Evolutionary conservation across 2,797 vertebrate genomes (phyloP).

Genomic region (Tachyglossus aculeatus): DNA sequence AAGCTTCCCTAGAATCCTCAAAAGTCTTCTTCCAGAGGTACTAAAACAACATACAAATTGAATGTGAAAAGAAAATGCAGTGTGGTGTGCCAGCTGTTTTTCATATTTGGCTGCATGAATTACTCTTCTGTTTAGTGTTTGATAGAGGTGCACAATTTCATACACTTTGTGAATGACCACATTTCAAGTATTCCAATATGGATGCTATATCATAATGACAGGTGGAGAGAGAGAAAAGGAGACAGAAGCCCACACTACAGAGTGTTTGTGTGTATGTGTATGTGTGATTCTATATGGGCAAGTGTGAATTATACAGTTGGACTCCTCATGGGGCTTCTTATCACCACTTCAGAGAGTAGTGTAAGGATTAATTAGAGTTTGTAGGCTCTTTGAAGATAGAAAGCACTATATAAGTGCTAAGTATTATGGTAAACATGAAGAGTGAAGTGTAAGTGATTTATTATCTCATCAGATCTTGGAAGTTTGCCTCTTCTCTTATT

Average conservation of each 20-base stretch:
- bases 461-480: slow-evolving; percentile 47
- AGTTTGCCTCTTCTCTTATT: slow-evolving; percentile 36
- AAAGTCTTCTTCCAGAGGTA: background rate
- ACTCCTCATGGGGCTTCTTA: slow-evolving; percentile 45
- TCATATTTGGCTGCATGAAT: slow-evolving; percentile 16
- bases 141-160: slow-evolving; percentile 11
- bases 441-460: slow-evolving; percentile 34
- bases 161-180: background rate
- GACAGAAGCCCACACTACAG: background rate
- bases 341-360: slow-evolving; percentile 31
- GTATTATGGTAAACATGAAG: slow-evolving; percentile 24
- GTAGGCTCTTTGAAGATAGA: slow-evolving; percentile 42
- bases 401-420: slow-evolving; percentile 43
- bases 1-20: background rate
- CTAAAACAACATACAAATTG: slow-evolving; percentile 30
- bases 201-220: slow-evolving; percentile 30
- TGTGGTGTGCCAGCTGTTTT: slow-evolving; percentile 35
- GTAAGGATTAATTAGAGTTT: slow-evolving; percentile 49
- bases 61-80: slow-evolving; percentile 26
- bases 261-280: slow-evolving; percentile 31
- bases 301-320: slow-evolving; percentile 35
- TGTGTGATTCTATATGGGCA: slow-evolving; percentile 27
- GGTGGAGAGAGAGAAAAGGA: slow-evolving; percentile 24
- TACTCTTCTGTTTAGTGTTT: slow-evolving; percentile 44
- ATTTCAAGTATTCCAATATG: slow-evolving; percentile 23